Base-by-base conservation (phyloP, 92 coral and sea anemone genomes). In the Isaurus tuberculatus region DNA sequence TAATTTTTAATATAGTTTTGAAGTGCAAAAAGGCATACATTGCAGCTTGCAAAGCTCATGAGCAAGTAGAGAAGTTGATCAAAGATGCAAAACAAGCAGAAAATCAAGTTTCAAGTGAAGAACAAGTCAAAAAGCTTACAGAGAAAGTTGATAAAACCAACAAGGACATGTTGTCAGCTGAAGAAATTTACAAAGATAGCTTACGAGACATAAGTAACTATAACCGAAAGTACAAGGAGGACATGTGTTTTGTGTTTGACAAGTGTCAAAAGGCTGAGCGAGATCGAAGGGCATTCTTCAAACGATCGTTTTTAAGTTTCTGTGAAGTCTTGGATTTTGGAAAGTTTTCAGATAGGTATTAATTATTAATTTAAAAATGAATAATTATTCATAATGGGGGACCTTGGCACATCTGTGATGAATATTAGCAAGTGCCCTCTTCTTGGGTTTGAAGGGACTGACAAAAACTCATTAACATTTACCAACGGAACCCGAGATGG, bases 201-300 rank as follows among this genome's bases (percentile, higher is more conserved):
- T 23, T 95, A 25, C 86, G 98, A 25, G 98, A 95, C 68, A 89
- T 95, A 0, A 89, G 86, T 5, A 94, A 81, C 53, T 95, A 95
- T 57, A 87, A 91, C 86, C 94, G 91, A 6, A 95, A 95, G 87
- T 95, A 95, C 61, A 67, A 83, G 73, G 97, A 95, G 19, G 98
- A 95, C 71, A 95, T 95, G 98, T 80, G 91, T 74, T 86, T 85
- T 33, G 87, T 83, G 61, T 95, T 95, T 72, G 89, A 86, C 72
- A 93, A 86, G 79, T 88, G 94, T 43, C 98, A 95, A 81, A 90
- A 86, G 48, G 84, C 88, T 34, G 98, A 95, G 87, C 91, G 91
- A 33, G 80, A 80, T 16, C 83, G 98, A 69, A 90, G 92, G 48
- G 81, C 63, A 8, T 95, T 95, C 78, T 89, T 95, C 61, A 94